Base-by-base conservation (phyloP, 2,888 invertebrate species). In the Clistopyga incitator region DNA sequence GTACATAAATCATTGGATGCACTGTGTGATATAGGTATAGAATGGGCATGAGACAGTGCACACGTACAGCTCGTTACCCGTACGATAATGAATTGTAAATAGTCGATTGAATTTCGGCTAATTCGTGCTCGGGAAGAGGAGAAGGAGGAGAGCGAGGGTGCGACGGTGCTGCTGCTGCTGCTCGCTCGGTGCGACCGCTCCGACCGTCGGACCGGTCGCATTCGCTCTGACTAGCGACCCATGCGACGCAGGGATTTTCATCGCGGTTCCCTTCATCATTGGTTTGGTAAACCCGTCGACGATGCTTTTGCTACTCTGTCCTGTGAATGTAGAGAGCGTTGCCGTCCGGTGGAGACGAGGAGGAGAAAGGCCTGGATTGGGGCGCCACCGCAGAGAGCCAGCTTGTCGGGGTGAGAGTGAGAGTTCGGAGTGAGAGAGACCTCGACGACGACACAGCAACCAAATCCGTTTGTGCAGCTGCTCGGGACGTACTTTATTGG, bases 401-500 rank as follows among this genome's bases (percentile, higher is more conserved):
- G 34, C 11, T 13, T n/a, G 50, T n/a, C n/a, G 18, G 6, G 15
- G n/a, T n/a, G 47, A 47, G 47, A 47, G 29, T 3, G 34, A 34
- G 34, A 61, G n/a, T n/a, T n/a, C n/a, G n/a, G n/a, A n/a, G n/a
- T n/a, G n/a, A n/a, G 61, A 38, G 61, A 61, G 59, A 25, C 2
- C 2, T 3, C 8, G 25, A 59, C 23, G 38, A 61, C 38, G 75
- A 82, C 83, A 82, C 38, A 77, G 81, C 80, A 88, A 86, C 84
- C 85, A 86, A 88, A 88, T 89, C 85, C 87, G 88, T 88, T 89
- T 88, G 87, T 87, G 84, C 88, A 89, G 89, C 89, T 90, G 90
- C 85, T 88, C 87, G 87, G 88, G 90, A 89, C 91, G 90, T 89
- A 91, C 90, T 91, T 92, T 91, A 92, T 92, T 91, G 90, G 89